These are phyloP conservation scores for Brachionus paranguensis DNA, from an alignment of 1,140 invertebrate genomes.

Conservation along the genomic window DNA sequence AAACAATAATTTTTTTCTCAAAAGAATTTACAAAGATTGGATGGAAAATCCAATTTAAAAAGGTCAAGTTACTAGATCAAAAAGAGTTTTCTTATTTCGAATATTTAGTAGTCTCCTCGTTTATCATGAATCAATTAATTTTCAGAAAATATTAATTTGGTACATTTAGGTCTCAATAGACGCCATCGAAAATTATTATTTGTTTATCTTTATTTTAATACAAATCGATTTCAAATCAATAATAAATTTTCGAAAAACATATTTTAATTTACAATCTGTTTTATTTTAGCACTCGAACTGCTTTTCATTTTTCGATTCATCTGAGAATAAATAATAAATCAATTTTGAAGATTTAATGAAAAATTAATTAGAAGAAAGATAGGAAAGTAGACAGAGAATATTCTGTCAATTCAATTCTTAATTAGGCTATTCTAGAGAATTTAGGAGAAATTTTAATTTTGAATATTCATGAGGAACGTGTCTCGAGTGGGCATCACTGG, in stretches of 20 bases:
- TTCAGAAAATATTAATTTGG: not conserved
- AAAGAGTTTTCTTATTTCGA: not conserved
- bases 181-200: not conserved
- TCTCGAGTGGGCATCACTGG: not conserved
- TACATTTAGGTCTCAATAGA: not conserved
- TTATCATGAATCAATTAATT: not conserved
- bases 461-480: not conserved
- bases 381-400: not conserved
- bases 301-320: not conserved
- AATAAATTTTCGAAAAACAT: not conserved
- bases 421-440: not conserved
- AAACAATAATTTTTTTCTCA: not conserved
- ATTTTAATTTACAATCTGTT: not conserved
- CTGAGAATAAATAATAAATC: not conserved
- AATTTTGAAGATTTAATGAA: not conserved
- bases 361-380: not conserved
- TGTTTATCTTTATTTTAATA: not conserved
- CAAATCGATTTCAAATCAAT: conserved; percentile 5
- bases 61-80: not conserved
- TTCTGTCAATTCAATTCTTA: not conserved
- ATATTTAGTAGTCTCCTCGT: not conserved
- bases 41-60: not conserved
- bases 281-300: not conserved
- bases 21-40: not conserved
- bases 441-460: not conserved